Evolutionary conservation across 2,888 invertebrate genomes (phyloP).

Genomic region (Myopa testacea): DNA sequence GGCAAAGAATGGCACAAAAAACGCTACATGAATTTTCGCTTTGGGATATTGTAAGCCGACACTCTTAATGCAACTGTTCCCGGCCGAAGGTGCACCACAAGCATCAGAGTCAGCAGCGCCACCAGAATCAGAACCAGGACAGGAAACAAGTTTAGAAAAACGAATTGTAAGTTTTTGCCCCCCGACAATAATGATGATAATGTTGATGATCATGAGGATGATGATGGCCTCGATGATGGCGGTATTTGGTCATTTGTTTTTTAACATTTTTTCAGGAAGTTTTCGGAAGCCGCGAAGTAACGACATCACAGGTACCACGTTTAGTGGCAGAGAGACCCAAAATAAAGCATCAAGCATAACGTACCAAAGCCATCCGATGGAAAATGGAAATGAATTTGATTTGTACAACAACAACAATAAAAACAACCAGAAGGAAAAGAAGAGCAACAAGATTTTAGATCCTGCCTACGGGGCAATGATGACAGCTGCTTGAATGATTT

Average conservation of each 20-base stretch:
- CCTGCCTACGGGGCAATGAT: too few species aligned
- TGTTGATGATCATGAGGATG: too few species aligned
- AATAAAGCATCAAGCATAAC: constrained; percentile 45
- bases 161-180: constrained; percentile 45
- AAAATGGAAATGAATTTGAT: constrained; percentile 34
- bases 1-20: constrained; percentile 40
- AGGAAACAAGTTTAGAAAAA: constrained; percentile 10
- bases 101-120: not conserved
- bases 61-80: constrained; percentile 43
- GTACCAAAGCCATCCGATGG: not conserved
- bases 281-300: too few species aligned
- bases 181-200: too few species aligned
- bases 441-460: too few species aligned
- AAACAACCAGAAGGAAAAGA: too few species aligned
- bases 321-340: too few species aligned
- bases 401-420: not conserved
- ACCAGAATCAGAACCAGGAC: not conserved
- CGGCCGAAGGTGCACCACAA: not conserved
- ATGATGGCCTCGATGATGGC: constrained; percentile 49
- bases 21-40: constrained; percentile 61
- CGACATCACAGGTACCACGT: too few species aligned
- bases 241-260: constrained; percentile 59
- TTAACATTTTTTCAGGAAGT: constrained; percentile 56
- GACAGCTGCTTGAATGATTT: too few species aligned
- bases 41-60: constrained; percentile 60